These are phyloP conservation scores for Andrena trimmerana DNA, from an alignment of 2,888 invertebrate genomes.

Conservation along the genomic window DNA sequence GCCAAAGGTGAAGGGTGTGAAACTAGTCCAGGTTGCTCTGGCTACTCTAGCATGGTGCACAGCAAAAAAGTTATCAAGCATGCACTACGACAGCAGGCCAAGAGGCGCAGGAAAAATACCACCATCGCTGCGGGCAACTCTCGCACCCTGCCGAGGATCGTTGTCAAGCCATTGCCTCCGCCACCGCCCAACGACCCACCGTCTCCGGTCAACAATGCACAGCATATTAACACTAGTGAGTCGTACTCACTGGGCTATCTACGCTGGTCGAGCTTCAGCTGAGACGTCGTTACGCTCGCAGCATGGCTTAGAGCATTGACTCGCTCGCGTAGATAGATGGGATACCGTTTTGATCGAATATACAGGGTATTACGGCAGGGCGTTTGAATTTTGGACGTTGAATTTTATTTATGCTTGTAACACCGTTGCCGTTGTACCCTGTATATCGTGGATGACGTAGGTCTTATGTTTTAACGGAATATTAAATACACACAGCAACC, in stretches of 20 bases:
- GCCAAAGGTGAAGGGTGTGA: slow-evolving; percentile 80
- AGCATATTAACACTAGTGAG: slow-evolving; percentile 78
- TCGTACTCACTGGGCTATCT: background rate
- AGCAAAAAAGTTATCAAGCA: slow-evolving; percentile 91
- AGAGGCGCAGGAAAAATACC: slow-evolving; percentile 92
- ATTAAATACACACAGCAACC: slow-evolving; percentile 71
- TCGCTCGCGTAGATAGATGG: no score
- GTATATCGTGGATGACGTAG: background rate
- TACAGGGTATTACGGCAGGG: no score
- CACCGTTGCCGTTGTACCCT: no score
- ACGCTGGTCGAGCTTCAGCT: background rate
- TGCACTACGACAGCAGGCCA: slow-evolving; percentile 91
- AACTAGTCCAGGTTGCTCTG: slow-evolving; percentile 79
- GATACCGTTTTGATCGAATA: no score
- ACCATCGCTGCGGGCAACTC: slow-evolving; percentile 88
- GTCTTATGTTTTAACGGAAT: slow-evolving; percentile 10
- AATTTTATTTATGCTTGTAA: no score
- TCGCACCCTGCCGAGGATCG: slow-evolving; percentile 91
- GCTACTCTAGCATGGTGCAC: slow-evolving; percentile 84
- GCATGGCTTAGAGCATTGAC: no score
- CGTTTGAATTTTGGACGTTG: no score
- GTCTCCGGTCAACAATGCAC: slow-evolving; percentile 76
- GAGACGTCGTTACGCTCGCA: no score
- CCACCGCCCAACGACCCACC: slow-evolving; percentile 85
- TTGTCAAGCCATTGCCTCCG: slow-evolving; percentile 92